These are phyloP conservation scores for Egretta garzetta DNA, from an alignment of 2,113 vertebrate species.

Conservation along the genomic window DNA sequence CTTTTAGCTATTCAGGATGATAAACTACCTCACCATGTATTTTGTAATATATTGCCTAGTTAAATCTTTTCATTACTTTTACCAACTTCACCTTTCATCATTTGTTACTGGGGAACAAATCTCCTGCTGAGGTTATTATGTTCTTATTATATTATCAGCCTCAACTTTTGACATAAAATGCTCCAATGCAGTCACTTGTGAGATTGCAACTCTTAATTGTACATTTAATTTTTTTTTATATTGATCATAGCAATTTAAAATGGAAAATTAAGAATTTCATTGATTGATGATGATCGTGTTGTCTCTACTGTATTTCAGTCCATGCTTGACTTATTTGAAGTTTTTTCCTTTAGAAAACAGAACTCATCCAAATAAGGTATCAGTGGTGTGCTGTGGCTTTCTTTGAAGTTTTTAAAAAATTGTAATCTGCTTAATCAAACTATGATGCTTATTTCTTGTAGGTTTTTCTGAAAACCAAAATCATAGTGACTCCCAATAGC, in stretches of 20 bases:
- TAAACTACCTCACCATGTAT: neutral
- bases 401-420: neutral
- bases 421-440: neutral
- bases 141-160: neutral
- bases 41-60: neutral
- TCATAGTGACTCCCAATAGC: neutral
- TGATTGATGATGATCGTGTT: neutral
- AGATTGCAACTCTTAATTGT: neutral
- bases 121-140: neutral
- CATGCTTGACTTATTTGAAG: neutral
- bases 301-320: neutral
- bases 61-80: neutral
- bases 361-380: neutral
- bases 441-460: neutral
- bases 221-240: neutral
- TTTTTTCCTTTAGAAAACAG: neutral
- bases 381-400: accelerated
- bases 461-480: neutral
- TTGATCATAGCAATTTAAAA: neutral
- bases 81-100: neutral
- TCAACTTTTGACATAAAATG: neutral
- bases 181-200: neutral
- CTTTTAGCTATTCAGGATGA: neutral
- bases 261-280: neutral
- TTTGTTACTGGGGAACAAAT: neutral